These are phyloP conservation scores for Sylvia atricapilla DNA, from an alignment of 2,113 vertebrate species.

Conservation along the genomic window DNA sequence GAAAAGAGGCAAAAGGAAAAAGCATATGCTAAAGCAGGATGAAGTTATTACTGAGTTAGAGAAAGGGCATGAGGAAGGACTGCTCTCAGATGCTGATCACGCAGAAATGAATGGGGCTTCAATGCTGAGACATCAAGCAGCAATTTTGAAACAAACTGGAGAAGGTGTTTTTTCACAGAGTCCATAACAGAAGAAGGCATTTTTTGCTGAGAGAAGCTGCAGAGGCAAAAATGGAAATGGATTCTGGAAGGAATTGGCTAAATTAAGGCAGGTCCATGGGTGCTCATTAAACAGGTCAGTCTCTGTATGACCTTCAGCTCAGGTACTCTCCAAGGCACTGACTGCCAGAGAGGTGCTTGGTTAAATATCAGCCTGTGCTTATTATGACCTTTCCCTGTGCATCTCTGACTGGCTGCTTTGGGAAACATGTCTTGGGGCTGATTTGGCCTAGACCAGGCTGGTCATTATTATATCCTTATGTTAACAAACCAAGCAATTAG, in stretches of 20 bases:
- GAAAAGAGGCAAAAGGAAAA: not conserved
- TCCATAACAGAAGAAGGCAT: not conserved
- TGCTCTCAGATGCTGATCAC: not conserved
- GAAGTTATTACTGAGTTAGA: not conserved
- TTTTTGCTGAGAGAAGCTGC: not conserved
- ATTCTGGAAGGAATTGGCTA: not conserved
- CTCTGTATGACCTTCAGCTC: not conserved
- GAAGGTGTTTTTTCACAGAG: not conserved
- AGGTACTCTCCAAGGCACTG: not conserved
- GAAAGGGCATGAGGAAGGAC: not conserved
- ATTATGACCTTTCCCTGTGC: not conserved
- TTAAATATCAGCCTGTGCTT: not conserved
- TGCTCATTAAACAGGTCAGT: not conserved
- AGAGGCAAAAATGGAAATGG: slow-evolving; percentile 1
- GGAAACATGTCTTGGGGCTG: not conserved
- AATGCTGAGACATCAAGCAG: not conserved
- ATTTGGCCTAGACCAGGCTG: not conserved
- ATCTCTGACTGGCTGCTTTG: not conserved
- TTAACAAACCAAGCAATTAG: not conserved
- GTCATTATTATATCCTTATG: not conserved
- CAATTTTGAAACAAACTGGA: not conserved
- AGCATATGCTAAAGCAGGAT: not conserved
- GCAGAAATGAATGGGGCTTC: not conserved
- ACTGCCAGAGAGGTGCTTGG: not conserved
- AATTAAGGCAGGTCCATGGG: not conserved